phyloP scores from a whole-genome alignment of 2,888 invertebrate genomes.

The Mesorhabditis belari region DNA sequence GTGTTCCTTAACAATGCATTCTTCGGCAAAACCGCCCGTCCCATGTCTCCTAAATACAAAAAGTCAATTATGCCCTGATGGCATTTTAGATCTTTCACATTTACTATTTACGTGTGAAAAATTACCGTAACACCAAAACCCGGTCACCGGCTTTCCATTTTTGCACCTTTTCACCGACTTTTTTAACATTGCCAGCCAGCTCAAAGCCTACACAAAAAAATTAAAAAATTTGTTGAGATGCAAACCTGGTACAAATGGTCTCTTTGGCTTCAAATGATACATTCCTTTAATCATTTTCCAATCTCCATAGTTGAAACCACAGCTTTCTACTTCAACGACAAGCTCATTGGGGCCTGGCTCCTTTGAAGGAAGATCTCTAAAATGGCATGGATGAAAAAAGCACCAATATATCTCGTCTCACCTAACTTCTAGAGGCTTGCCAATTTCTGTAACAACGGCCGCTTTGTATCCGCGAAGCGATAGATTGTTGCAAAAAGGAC shows the following conservation, averaged over 20 bases:
- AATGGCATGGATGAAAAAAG: background rate
- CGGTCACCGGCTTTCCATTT: constrained; percentile 62
- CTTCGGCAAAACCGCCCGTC: constrained; percentile 64
- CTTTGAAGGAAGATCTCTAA: background rate
- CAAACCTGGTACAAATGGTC: constrained; percentile 61
- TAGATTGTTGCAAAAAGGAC: too few relatives aligned
- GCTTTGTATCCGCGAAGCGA: constrained; percentile 4
- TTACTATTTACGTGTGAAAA: too few relatives aligned
- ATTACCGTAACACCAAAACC: constrained; percentile 61
- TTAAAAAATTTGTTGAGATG: background rate
- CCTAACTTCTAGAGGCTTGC: background rate
- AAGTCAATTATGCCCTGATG: too few relatives aligned
- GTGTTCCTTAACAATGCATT: constrained; percentile 59
- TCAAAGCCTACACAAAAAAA: constrained; percentile 60
- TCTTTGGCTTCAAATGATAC: constrained; percentile 56
- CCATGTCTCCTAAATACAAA: constrained; percentile 18
- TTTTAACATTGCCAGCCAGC: constrained; percentile 61
- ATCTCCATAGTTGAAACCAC: constrained; percentile 66
- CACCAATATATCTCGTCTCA: background rate
- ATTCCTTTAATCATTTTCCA: constrained; percentile 60
- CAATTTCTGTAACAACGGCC: constrained; percentile 6
- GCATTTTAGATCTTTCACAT: too few relatives aligned
- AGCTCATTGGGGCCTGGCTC: constrained; percentile 14
- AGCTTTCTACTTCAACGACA: constrained; percentile 60
- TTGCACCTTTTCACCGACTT: constrained; percentile 58